Evolutionary conservation across 2,797 vertebrate species (phyloP), one percentile per base, ranked within the genome.

Genomic region (Kryptolebias ocellatus): DNA sequence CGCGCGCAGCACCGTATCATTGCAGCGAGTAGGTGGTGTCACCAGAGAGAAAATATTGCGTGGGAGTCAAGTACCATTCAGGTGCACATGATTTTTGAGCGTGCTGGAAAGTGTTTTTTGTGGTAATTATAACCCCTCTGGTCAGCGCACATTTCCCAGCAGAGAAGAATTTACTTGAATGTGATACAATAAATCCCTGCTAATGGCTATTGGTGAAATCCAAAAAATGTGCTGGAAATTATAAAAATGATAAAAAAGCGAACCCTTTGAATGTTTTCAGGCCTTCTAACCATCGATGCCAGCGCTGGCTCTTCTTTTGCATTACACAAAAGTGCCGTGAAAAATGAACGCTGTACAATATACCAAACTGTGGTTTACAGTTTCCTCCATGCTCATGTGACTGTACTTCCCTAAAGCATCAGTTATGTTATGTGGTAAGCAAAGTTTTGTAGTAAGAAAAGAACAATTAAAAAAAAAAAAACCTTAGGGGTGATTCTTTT

Each of bases 41-140:
- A 88, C 86, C 84, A 89, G 88, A 88, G 84, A 84, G 84, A 86
- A 87, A 86, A 89, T 84, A 76, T 81, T 83, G 85, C 17, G 88
- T 91, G 84, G 91, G 87, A 90, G 82, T 86, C 68, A 87, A 92
- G 87, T 77, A 88, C 85, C 76, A 88, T 90, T 90, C 79, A 88
- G 77, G 81, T 90, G 83, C 80, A 68, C 68, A 67, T 84, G 79
- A 70, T 83, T 67, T 56, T 39, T 50, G 53, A 70, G 64, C 64
- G 64, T 70, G 72, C 59, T 62, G 42, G 70, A 67, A 70, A 53
- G 58, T 67, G 37, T 73, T 59, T 24, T 79, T 76, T 65, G 53
- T 83, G 66, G 67, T 88, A 86, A 87, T 80, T 82, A 79, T 65
- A 73, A 78, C 18, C 70, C 10, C 67, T 67, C 28, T 42, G 70